Percentiles rank a stretch among this genome's conserved stretches.
These are phyloP conservation scores for Chelonus formosanus DNA, from an alignment of 2,888 invertebrate species.

Conservation along the genomic window DNA sequence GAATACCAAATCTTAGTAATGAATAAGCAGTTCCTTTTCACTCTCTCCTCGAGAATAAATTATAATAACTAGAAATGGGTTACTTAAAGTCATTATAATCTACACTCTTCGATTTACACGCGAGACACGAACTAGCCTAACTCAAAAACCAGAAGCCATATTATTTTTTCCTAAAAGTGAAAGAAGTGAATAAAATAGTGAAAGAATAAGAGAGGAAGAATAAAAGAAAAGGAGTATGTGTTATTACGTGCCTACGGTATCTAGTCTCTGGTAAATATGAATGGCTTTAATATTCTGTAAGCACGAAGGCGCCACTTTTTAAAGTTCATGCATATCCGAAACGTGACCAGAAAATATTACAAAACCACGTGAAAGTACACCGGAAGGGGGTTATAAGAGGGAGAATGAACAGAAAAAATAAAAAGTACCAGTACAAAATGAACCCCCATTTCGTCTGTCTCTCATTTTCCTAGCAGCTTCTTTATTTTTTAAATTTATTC, in stretches of 20 bases:
- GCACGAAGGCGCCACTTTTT: constrained; percentile 59
- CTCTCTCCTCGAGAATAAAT: neutral
- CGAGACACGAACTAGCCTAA: constrained; percentile 16
- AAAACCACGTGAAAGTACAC: constrained; percentile 41
- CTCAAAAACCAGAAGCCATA: constrained; percentile 17
- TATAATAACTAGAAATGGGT: constrained; percentile 2
- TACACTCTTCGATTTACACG: constrained; percentile 4
- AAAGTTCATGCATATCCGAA: constrained; percentile 53
- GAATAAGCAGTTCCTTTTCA: too few relatives aligned
- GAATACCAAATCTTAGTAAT: too few relatives aligned
- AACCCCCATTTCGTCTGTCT: constrained; percentile 24
- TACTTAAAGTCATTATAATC: constrained; percentile 16
- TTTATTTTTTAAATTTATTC: constrained; percentile 3
- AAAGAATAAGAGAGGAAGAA: neutral
- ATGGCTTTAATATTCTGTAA: constrained; percentile 61
- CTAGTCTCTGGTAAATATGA: constrained; percentile 54
- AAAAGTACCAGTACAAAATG: constrained; percentile 32
- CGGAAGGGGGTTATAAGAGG: constrained; percentile 29
- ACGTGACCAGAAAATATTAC: constrained; percentile 56
- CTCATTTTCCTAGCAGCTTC: constrained; percentile 2
- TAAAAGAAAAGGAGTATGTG: constrained; percentile 22
- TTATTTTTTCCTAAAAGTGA: constrained; percentile 26
- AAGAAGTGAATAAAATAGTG: constrained; percentile 20
- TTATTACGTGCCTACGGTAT: constrained; percentile 32
- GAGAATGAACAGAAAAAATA: constrained; percentile 25